Evolutionary conservation across 2,797 vertebrate genomes (phyloP).

Genomic region (Tangara arthus): DNA sequence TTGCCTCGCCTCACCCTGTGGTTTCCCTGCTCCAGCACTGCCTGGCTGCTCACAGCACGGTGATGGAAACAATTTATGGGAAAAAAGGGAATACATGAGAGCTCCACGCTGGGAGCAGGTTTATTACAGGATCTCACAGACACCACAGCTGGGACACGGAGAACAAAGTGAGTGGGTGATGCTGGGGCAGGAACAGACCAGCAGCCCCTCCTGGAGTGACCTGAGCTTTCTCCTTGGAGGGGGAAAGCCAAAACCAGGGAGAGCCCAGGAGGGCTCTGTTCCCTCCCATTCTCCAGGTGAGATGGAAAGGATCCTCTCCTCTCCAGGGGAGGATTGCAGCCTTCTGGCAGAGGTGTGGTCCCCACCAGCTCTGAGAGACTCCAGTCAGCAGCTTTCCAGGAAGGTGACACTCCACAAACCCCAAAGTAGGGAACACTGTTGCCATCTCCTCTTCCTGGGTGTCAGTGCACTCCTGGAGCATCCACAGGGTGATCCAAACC

Average conservation of each 20-base stretch:
- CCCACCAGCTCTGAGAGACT: accelerated
- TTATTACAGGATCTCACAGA: not conserved
- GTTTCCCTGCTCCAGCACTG: not conserved
- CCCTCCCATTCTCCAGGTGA: not conserved
- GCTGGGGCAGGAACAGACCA: not conserved
- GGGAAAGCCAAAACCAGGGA: accelerated
- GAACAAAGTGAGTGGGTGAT: accelerated
- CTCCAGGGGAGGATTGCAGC: accelerated
- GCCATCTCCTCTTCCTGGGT: not conserved
- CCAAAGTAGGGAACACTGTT: accelerated
- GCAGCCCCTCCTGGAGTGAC: accelerated
- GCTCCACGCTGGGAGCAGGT: not conserved
- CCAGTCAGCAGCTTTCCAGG: not conserved
- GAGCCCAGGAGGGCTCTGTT: accelerated
- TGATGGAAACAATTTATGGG: not conserved
- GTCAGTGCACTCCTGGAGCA: not conserved
- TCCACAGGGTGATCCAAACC: not conserved
- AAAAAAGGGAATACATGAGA: not conserved
- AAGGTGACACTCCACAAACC: not conserved
- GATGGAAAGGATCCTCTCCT: accelerated
- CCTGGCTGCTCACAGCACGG: accelerated
- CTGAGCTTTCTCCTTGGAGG: accelerated
- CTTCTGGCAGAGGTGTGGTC: accelerated
- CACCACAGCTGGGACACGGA: not conserved
- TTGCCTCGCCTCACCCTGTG: not conserved